A percentile compares a stretch with the other conserved stretches of the same genome.
These are phyloP conservation scores for Stylophora pistillata DNA, from an alignment of 64 coral and sea anemone species.

Conservation along the genomic window DNA sequence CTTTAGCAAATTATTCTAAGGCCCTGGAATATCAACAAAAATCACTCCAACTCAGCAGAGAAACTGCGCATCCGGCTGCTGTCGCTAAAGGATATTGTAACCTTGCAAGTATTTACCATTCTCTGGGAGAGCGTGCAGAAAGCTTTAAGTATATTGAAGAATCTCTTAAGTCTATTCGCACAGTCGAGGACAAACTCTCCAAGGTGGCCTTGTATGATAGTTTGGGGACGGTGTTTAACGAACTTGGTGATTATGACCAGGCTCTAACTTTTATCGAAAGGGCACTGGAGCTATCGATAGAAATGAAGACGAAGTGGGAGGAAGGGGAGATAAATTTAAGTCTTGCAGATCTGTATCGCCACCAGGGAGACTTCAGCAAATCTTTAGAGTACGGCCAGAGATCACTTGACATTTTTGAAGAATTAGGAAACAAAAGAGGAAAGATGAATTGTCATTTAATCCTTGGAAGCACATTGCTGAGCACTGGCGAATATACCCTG, in stretches of 20 bases:
- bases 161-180: not conserved
- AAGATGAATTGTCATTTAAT: not conserved
- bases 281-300: not conserved
- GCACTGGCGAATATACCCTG: not conserved
- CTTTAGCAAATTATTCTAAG: constrained; percentile 8
- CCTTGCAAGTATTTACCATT: constrained; percentile 5
- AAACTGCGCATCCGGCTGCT: not conserved
- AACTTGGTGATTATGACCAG: not conserved
- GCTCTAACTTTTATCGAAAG: not conserved
- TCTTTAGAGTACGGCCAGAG: constrained; percentile 8
- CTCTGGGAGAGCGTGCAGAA: not conserved
- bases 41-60: not conserved
- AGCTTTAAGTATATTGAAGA: not conserved
- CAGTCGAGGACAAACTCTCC: not conserved
- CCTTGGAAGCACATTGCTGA: not conserved
- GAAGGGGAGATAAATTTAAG: not conserved
- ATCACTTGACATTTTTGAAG: not conserved
- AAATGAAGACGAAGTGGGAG: not conserved
- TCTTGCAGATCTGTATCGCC: constrained; percentile 4
- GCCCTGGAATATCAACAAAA: constrained; percentile 12
- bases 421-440: constrained; percentile 9
- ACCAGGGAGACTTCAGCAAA: not conserved
- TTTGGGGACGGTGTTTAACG: not conserved
- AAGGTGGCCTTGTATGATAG: not conserved
- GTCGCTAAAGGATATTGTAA: not conserved